Evolutionary conservation across 1,140 invertebrate genomes (phyloP).

Genomic region (Heliothis subflexa): DNA sequence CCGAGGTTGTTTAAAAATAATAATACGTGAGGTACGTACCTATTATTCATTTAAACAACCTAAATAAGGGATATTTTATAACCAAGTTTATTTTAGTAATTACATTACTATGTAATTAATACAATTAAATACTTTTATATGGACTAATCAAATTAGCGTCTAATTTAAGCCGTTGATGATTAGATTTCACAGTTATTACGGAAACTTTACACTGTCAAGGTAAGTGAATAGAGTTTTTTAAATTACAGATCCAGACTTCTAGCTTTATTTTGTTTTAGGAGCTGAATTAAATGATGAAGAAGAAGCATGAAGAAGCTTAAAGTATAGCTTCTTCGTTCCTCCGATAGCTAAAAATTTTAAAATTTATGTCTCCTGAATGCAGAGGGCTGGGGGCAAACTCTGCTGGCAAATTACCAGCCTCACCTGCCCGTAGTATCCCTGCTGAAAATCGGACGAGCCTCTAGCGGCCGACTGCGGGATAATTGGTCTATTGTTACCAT

Average conservation of each 20-base stretch:
- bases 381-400: too few relatives aligned
- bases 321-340: neutral
- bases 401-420: too few relatives aligned
- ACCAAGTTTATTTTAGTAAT: neutral
- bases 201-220: conserved; percentile 25
- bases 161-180: conserved; percentile 3
- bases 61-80: too few relatives aligned
- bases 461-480: too few relatives aligned
- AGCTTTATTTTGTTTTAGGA: neutral
- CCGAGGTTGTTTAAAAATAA: too few relatives aligned
- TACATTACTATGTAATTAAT: neutral
- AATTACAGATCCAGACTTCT: neutral
- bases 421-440: too few relatives aligned
- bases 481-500: too few relatives aligned
- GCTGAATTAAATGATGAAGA: neutral
- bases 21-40: too few relatives aligned
- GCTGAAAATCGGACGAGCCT: too few relatives aligned
- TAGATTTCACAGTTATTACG: conserved; percentile 15
- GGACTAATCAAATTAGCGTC: conserved; percentile 25
- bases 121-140: neutral
- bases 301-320: too few relatives aligned
- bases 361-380: too few relatives aligned
- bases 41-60: too few relatives aligned
- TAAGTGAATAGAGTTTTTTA: neutral
- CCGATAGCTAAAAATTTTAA: neutral